phyloP scores from a whole-genome alignment of 2,888 invertebrate species.

The Ornithoptera alexandrae region DNA sequence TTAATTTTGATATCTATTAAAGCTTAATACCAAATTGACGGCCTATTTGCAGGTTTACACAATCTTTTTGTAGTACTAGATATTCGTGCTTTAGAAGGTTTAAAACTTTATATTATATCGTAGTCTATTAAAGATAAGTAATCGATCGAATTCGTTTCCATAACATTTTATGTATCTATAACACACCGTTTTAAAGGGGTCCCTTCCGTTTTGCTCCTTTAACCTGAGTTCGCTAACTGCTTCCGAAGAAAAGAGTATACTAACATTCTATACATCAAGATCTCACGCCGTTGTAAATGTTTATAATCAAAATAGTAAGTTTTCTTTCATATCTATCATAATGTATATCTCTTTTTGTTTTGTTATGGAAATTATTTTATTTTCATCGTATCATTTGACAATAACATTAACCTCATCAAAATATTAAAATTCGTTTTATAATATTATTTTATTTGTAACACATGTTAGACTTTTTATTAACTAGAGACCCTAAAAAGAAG shows the following conservation, averaged over 20 bases:
- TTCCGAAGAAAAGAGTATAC: not conserved
- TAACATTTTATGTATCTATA: slow-evolving; percentile 15
- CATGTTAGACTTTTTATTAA: too few species aligned
- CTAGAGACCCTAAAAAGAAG: too few species aligned
- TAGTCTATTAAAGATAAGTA: slow-evolving; percentile 2
- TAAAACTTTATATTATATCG: not conserved
- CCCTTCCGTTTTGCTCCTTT: slow-evolving; percentile 14
- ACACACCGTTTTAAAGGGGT: slow-evolving; percentile 8
- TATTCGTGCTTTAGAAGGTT: not conserved
- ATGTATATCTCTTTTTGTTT: not conserved
- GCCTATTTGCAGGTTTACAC: not conserved
- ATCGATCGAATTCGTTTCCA: not conserved
- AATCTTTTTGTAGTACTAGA: too few species aligned
- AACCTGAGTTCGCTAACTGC: not conserved
- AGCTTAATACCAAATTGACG: not conserved
- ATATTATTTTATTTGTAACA: too few species aligned
- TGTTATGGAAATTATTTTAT: too few species aligned
- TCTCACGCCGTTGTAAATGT: slow-evolving; percentile 12
- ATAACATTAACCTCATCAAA: too few species aligned
- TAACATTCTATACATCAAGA: slow-evolving; percentile 13
- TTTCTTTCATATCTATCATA: not conserved
- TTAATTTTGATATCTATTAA: not conserved
- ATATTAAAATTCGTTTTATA: too few species aligned
- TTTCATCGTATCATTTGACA: too few species aligned
- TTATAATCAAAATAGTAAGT: not conserved